Evolutionary conservation across 1,140 invertebrate genomes (phyloP).

Genomic region (Drosophila chauvacae): DNA sequence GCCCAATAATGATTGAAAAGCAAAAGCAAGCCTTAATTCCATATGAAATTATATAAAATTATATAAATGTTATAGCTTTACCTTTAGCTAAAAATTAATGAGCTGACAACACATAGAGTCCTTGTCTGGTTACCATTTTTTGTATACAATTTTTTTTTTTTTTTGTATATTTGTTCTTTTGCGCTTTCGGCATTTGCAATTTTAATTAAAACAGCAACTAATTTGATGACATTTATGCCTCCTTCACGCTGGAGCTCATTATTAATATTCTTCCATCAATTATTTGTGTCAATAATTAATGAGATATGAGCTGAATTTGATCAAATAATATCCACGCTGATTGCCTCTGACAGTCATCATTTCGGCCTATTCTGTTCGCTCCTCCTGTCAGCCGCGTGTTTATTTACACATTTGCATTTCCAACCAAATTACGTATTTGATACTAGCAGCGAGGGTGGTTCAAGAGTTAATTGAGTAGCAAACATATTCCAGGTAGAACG

Average conservation of each 20-base stretch:
- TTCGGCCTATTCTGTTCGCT: conserved; percentile 14
- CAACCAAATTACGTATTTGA: background rate
- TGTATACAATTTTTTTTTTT: background rate
- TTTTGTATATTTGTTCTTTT: background rate
- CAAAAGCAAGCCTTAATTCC: background rate
- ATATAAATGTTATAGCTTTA: background rate
- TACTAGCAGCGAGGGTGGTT: background rate
- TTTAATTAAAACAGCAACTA: conserved; percentile 46
- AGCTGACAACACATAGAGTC: conserved; percentile 3
- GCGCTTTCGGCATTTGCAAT: conserved; percentile 32
- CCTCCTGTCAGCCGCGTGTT: conserved; percentile 1
- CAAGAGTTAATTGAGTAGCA: background rate
- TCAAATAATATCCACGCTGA: conserved; percentile 22
- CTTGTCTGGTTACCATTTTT: conserved; percentile 4
- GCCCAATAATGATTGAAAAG: background rate
- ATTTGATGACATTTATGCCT: conserved; percentile 22
- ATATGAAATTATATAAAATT: background rate
- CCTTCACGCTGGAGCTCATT: conserved; percentile 10
- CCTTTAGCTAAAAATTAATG: conserved; percentile 13
- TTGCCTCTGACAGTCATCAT: conserved; percentile 22
- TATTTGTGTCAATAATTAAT: conserved; percentile 53
- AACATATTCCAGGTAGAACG: background rate
- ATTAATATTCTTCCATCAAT: conserved; percentile 37
- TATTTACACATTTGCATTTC: conserved; percentile 23
- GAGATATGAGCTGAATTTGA: conserved; percentile 31